phyloP scores from a whole-genome alignment of 2,113 vertebrate genomes.

The Boleophthalmus pectinirostris region DNA sequence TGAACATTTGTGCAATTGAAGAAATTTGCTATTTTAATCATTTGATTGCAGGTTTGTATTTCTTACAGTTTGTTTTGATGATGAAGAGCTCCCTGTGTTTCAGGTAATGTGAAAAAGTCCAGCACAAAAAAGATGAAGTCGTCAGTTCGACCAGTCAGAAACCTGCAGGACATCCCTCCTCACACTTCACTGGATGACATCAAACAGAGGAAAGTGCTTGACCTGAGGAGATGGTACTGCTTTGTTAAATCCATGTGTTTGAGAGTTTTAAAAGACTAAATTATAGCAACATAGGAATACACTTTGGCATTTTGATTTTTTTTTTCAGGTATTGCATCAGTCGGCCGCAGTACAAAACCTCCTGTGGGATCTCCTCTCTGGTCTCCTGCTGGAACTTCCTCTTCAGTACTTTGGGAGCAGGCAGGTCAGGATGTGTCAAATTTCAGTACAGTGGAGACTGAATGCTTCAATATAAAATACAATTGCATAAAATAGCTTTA shows the following conservation, averaged over 20 bases:
- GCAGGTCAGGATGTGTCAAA: constrained; percentile 79
- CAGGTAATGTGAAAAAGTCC: constrained; percentile 89
- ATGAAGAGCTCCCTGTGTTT: constrained; percentile 33
- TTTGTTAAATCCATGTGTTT: background rate
- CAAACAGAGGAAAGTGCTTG: constrained; percentile 94
- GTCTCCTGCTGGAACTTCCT: constrained; percentile 98
- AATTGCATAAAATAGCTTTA: background rate
- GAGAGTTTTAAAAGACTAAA: background rate
- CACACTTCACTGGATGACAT: constrained; percentile 87
- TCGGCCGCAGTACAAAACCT: constrained; percentile 97
- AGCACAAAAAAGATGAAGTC: constrained; percentile 86
- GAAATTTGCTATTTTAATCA: background rate
- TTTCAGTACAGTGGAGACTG: background rate
- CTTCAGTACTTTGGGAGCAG: constrained; percentile 93
- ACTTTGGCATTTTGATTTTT: background rate
- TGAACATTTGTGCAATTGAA: too few species aligned
- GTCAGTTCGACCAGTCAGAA: constrained; percentile 83
- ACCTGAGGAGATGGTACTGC: constrained; percentile 92
- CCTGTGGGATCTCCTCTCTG: constrained; percentile 96
- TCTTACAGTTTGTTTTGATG: background rate
- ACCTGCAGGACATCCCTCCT: constrained; percentile 81
- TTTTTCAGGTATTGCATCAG: constrained; percentile 94
- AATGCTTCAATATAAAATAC: background rate
- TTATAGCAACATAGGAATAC: background rate
- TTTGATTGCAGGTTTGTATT: background rate